These are phyloP conservation scores for Siniperca chuatsi DNA, from an alignment of 2,113 vertebrate species.

Conservation along the genomic window DNA sequence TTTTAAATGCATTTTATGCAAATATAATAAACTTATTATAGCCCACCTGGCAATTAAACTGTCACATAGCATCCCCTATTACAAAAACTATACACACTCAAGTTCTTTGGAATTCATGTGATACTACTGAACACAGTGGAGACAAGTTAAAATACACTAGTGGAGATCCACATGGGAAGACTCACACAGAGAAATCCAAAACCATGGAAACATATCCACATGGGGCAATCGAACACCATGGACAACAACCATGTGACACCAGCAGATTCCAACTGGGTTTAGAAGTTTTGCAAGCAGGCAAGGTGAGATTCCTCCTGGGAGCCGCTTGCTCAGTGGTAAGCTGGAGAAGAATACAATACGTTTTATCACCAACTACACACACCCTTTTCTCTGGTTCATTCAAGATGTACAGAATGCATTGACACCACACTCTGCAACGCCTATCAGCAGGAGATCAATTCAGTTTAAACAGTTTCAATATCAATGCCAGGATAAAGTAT, in stretches of 20 bases:
- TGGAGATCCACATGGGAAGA: constrained; percentile 19
- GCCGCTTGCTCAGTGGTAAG: constrained; percentile 23
- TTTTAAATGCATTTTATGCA: background rate
- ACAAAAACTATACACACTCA: constrained; percentile 17
- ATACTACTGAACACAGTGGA: constrained; percentile 50
- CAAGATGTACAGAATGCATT: background rate
- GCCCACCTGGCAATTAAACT: background rate
- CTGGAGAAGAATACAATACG: constrained; percentile 26
- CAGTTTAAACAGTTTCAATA: constrained; percentile 12
- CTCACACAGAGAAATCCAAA: constrained; percentile 62
- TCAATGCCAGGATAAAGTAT: constrained; percentile 9
- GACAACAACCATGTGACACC: constrained; percentile 70
- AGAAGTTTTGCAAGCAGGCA: constrained; percentile 52
- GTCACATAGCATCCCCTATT: constrained; percentile 24
- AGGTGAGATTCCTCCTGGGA: constrained; percentile 54
- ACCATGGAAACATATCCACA: constrained; percentile 76
- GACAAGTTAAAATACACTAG: constrained; percentile 53
- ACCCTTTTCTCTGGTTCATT: constrained; percentile 17
- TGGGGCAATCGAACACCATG: constrained; percentile 62
- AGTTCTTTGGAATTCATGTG: constrained; percentile 37
- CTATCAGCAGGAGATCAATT: background rate
- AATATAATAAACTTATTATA: background rate
- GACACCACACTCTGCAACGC: background rate
- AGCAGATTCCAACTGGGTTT: constrained; percentile 35
- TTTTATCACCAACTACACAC: constrained; percentile 28